These are phyloP conservation scores for Agonopterix alstromeriana DNA, from an alignment of 2,888 invertebrate genomes.

Conservation along the genomic window DNA sequence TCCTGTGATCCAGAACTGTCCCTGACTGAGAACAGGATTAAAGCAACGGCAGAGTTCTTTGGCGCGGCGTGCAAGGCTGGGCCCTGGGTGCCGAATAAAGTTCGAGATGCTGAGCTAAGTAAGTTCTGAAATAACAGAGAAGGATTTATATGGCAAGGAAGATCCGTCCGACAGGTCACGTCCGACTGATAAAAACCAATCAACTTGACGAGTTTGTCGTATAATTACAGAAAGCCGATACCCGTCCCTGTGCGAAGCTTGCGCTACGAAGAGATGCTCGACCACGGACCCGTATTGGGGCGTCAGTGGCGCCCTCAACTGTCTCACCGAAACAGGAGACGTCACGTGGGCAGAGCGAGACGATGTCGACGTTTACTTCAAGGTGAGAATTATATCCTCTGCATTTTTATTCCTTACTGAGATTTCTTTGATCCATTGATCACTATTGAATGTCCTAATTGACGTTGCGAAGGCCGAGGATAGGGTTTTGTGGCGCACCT, in stretches of 20 bases:
- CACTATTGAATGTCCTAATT: no score
- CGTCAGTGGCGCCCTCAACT: slow-evolving; percentile 86
- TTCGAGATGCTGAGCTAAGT: slow-evolving; percentile 82
- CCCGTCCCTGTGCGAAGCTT: slow-evolving; percentile 83
- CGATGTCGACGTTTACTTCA: slow-evolving; percentile 81
- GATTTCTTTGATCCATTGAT: no score
- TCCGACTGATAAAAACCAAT: no score
- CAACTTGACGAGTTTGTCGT: neutral
- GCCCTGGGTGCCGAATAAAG: slow-evolving; percentile 83
- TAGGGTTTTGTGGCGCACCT: no score
- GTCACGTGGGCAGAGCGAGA: slow-evolving; percentile 88
- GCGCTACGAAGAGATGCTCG: slow-evolving; percentile 79
- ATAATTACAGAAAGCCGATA: slow-evolving; percentile 60
- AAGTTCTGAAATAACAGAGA: slow-evolving; percentile 32
- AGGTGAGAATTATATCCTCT: slow-evolving; percentile 41
- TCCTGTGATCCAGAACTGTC: slow-evolving; percentile 83
- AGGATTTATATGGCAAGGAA: no score
- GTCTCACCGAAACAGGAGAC: slow-evolving; percentile 87
- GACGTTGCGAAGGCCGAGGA: no score
- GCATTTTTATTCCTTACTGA: no score
- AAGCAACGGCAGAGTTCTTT: slow-evolving; percentile 85
- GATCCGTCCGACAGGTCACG: no score
- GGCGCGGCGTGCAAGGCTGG: slow-evolving; percentile 90
- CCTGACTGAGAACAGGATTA: slow-evolving; percentile 85
- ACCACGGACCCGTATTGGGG: slow-evolving; percentile 89